A percentile compares a stretch with the other conserved stretches of the same genome.
Conservation (phyloP, 2,888 invertebrate species). For the Epirrita christyi region DNA sequence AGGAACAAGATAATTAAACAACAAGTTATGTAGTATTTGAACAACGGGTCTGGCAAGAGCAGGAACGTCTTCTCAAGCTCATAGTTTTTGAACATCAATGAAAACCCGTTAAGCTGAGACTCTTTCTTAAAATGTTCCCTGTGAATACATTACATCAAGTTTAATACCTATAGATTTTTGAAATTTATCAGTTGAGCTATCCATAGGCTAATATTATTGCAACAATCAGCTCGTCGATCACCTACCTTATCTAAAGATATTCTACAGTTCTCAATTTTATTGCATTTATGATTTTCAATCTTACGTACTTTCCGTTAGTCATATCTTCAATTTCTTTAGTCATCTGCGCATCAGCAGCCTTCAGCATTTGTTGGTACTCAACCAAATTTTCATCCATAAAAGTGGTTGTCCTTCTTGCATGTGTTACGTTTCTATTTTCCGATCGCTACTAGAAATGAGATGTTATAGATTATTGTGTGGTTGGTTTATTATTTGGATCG, state of each 20-base stretch:
- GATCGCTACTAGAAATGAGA: slow-evolving; percentile 77
- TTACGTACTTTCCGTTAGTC: slow-evolving; percentile 89
- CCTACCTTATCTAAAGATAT: too few species aligned
- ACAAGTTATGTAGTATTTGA: slow-evolving; percentile 89
- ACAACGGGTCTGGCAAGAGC: slow-evolving; percentile 91
- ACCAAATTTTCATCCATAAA: slow-evolving; percentile 89
- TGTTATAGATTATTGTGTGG: slow-evolving; percentile 45
- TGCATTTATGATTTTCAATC: too few species aligned
- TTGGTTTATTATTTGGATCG: slow-evolving; percentile 18
- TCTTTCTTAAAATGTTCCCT: slow-evolving; percentile 88
- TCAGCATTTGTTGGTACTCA: slow-evolving; percentile 87
- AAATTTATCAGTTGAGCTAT: too few species aligned
- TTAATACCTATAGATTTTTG: too few species aligned
- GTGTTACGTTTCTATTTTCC: slow-evolving; percentile 69
- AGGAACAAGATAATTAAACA: slow-evolving; percentile 66
- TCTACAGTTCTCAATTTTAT: too few species aligned
- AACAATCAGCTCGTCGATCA: too few species aligned
- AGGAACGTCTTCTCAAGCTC: slow-evolving; percentile 90
- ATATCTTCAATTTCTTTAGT: slow-evolving; percentile 92
- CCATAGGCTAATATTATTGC: too few species aligned
- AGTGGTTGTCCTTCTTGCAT: slow-evolving; percentile 81
- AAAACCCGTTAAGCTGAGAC: slow-evolving; percentile 81
- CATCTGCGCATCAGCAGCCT: slow-evolving; percentile 91
- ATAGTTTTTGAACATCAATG: slow-evolving; percentile 79
- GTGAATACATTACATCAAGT: slow-evolving; percentile 53